A percentile compares a stretch with the other conserved stretches of the same genome.
Evolutionary conservation across 1,140 invertebrate genomes (phyloP).

Genomic region (Rhopalosiphum padi): DNA sequence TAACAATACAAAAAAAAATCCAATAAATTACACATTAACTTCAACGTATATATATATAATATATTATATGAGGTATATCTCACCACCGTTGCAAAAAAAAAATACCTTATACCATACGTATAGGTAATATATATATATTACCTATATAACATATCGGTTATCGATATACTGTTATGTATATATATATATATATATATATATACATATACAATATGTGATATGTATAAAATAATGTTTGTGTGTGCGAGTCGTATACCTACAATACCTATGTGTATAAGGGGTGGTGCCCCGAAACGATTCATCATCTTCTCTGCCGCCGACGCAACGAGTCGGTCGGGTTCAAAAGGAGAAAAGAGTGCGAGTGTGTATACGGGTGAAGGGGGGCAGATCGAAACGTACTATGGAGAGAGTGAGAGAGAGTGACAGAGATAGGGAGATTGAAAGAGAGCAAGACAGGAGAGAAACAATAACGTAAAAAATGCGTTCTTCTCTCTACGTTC

Average conservation of each 20-base stretch:
- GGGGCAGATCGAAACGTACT: neutral
- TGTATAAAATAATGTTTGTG: neutral
- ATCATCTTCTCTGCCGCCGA: conserved; percentile 43
- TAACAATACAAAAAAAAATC: conserved; percentile 37
- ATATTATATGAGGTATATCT: neutral
- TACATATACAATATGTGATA: neutral
- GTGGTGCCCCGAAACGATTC: conserved; percentile 52
- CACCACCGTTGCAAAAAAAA: neutral
- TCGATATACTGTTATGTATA: neutral
- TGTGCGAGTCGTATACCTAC: neutral
- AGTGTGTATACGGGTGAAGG: neutral
- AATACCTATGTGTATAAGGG: neutral
- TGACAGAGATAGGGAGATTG: neutral
- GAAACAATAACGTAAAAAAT: conserved; percentile 57
- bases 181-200: neutral
- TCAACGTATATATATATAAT: neutral
- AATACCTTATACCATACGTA: neutral
- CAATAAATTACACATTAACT: neutral
- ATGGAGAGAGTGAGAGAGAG: neutral
- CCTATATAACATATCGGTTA: neutral
- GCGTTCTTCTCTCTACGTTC: conserved; percentile 34
- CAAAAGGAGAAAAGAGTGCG: conserved; percentile 52
- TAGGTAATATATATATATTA: neutral
- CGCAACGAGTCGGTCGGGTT: conserved; percentile 37
- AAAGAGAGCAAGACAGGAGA: conserved; percentile 29